Percentiles rank a stretch among this genome's conserved stretches.
phyloP scores from a whole-genome alignment of 2,888 invertebrate genomes.

The Dione vanillae region DNA sequence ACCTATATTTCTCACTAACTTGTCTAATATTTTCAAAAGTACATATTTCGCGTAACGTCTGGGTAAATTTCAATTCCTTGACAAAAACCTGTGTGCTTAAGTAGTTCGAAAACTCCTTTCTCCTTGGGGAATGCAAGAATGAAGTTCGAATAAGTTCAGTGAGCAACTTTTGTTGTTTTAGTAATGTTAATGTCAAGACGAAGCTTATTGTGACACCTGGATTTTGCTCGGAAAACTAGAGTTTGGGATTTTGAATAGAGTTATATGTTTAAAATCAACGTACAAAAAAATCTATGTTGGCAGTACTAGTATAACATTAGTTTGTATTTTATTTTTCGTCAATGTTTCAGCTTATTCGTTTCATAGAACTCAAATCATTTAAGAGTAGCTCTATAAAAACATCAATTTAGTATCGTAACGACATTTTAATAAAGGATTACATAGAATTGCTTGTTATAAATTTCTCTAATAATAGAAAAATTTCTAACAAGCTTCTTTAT shows the following conservation, averaged over 20 bases:
- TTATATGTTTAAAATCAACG: not conserved
- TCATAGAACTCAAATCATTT: too few relatives aligned
- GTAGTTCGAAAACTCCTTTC: constrained; percentile 32
- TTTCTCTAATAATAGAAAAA: too few relatives aligned
- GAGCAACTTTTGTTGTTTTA: constrained; percentile 42
- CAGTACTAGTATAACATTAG: too few relatives aligned
- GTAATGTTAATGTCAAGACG: constrained; percentile 35
- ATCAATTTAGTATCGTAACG: too few relatives aligned
- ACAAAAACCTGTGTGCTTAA: constrained; percentile 28
- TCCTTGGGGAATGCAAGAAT: constrained; percentile 22
- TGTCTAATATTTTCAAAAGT: not conserved
- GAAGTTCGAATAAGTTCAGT: constrained; percentile 36
- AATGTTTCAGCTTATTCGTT: too few relatives aligned
- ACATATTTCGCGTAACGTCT: not conserved
- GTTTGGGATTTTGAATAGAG: not conserved
- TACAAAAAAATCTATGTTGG: not conserved
- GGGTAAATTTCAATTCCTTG: constrained; percentile 9
- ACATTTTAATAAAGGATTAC: too few relatives aligned
- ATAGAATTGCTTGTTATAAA: too few relatives aligned
- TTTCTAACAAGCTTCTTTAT: too few relatives aligned
- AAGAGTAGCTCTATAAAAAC: too few relatives aligned
- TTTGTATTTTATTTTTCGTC: too few relatives aligned
- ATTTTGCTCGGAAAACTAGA: constrained; percentile 27
- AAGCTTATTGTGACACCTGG: constrained; percentile 13
- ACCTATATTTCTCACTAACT: not conserved